Base-by-base conservation (phyloP, 2,797 vertebrate species). In the Galaxias olidus region DNA sequence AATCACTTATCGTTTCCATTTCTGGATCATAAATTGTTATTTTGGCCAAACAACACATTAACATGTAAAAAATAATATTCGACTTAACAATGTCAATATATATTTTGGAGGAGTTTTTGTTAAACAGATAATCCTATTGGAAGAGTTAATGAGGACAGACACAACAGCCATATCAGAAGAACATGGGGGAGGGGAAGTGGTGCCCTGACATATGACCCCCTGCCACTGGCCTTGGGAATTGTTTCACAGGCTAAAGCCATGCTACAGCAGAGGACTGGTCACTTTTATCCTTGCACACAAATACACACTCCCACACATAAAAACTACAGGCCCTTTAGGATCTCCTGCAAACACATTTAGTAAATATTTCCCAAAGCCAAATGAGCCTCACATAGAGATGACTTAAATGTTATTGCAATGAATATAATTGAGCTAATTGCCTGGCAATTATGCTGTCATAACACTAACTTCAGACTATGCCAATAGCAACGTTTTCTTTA, bases 101-200 rank as follows among this genome's bases (percentile, higher is more conserved):
- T 53, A 17, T 46, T 1, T 46, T 1, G 2, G 51, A 53, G 18
- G 19, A 10, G 51, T 19, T 18, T 53, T 17, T 77, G 80, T 83
- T 52, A 58, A 85, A 85, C 83, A 88, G 88, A 85, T 88, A 90
- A 86, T 86, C 83, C 87, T 85, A 79, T 66, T 76, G 75, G 76
- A 85, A 84, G 78, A 86, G 84, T 88, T 89, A 90, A 89, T 87
- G 83, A 89, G 86, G 83, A 88, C 86, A 75, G 87, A 91, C 89
- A 90, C 82, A 90, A 87, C 86, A 81, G 59, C 60, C 74, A 74
- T 44, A 65, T 63, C 62, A 63, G 45, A 30, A 19, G 45, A 46
- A 50, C 20, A 55, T n/a, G 52, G 68, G 45, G 73, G 71, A 72
- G 71, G 73, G 75, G 71, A 65, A 75, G 65, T 4, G 18, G 48